Conservation (phyloP, 2,113 vertebrate genomes). For the Felis chaus region DNA sequence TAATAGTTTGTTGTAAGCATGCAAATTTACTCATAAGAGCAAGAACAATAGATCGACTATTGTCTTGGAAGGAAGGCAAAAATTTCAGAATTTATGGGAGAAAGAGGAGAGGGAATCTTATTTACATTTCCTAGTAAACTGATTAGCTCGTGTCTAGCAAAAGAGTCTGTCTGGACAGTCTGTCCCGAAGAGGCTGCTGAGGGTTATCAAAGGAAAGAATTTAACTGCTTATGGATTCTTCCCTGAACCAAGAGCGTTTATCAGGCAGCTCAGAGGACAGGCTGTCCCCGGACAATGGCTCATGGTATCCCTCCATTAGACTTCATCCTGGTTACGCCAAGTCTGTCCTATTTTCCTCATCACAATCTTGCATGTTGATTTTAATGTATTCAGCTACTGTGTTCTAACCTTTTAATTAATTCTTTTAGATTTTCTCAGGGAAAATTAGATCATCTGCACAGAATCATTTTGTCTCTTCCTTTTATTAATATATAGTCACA, state of each 20-base stretch:
- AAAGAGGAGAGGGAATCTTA: background rate
- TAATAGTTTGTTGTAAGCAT: background rate
- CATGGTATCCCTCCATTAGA: background rate
- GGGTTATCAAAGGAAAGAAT: background rate
- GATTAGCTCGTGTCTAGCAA: background rate
- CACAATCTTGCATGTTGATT: background rate
- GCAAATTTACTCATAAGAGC: background rate
- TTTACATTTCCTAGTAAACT: slow-evolving; percentile 21
- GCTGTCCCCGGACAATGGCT: background rate
- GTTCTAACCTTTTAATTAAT: background rate
- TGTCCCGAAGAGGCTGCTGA: background rate
- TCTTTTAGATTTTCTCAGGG: background rate
- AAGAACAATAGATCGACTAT: background rate
- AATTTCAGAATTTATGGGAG: background rate
- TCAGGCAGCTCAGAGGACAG: background rate
- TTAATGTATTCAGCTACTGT: background rate
- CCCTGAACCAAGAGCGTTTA: background rate
- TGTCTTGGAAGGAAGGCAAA: background rate
- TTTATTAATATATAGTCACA: background rate
- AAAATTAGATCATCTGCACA: background rate
- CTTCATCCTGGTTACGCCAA: too few species aligned
- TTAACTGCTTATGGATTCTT: background rate
- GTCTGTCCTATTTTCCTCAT: background rate
- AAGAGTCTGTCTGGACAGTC: background rate
- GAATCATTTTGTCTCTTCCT: background rate